phyloP scores from a whole-genome alignment of 2,113 vertebrate species.

The Nycticryphes semicollaris region DNA sequence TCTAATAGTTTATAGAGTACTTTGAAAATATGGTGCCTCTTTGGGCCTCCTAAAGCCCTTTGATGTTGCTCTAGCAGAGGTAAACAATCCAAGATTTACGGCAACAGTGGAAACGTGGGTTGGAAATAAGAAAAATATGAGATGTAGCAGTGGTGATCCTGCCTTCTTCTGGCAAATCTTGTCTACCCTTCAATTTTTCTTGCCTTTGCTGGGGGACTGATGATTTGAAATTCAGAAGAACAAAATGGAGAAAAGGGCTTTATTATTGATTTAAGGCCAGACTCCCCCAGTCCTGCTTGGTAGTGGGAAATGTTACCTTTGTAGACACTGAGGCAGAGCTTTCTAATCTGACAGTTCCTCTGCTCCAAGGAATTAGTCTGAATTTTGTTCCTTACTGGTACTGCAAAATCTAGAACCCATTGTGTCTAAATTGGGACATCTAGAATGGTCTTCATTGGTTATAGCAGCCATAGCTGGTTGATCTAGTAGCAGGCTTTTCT shows the following conservation, averaged over 20 bases:
- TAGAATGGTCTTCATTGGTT: neutral
- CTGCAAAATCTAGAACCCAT: neutral
- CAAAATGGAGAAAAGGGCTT: neutral
- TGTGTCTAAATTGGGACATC: neutral
- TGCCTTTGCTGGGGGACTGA: neutral
- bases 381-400: neutral
- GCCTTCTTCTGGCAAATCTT: neutral
- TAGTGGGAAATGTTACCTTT: neutral
- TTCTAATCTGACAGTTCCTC: neutral
- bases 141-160: neutral
- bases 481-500: neutral
- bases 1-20: neutral
- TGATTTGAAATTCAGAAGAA: neutral
- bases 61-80: neutral
- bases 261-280: neutral
- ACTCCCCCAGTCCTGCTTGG: neutral
- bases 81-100: neutral
- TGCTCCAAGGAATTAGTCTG: neutral
- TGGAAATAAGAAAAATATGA: neutral
- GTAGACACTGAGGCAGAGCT: neutral
- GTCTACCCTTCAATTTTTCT: neutral
- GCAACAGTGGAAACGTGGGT: neutral
- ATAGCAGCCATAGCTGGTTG: neutral
- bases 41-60: neutral
- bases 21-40: neutral